Conservation (phyloP, 30 jellyfish, hydroid and myxozoan genomes). For the Turritopsis rubra region DNA sequence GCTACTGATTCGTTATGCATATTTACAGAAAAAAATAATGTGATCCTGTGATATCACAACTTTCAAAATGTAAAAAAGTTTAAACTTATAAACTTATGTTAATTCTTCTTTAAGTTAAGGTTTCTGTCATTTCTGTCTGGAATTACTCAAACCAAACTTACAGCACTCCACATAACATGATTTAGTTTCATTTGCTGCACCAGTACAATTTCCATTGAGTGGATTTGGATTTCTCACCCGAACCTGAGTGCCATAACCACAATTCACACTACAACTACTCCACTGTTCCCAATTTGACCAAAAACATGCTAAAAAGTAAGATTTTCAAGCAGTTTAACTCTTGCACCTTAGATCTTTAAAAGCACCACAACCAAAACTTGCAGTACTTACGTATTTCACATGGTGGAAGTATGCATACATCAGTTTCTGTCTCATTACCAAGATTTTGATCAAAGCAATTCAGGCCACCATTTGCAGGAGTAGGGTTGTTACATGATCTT, state of each 20-base stretch:
- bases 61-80: no score
- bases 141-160: no score
- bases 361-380: background rate
- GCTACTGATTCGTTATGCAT: no score
- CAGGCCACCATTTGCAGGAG: conserved; percentile 86
- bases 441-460: conserved; percentile 48
- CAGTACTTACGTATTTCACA: background rate
- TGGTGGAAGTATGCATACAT: conserved; percentile 34
- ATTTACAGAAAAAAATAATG: no score
- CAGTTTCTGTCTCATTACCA: conserved; percentile 60
- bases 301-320: background rate
- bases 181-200: conserved; percentile 51
- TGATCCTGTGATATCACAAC: no score
- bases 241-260: conserved; percentile 66
- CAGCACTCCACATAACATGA: conserved; percentile 76
- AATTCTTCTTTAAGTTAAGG: no score
- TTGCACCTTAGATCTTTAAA: background rate
- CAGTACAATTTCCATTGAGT: conserved; percentile 60
- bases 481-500: conserved; percentile 83
- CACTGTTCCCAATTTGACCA: conserved; percentile 68
- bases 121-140: no score
- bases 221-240: conserved; percentile 52
- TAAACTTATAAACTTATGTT: no score
- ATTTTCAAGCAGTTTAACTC: background rate
- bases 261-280: conserved; percentile 53